Evolutionary conservation across 2,888 invertebrate genomes (phyloP), one percentile per base, ranked within the genome.

Genomic region (Eupithecia inturbata): DNA sequence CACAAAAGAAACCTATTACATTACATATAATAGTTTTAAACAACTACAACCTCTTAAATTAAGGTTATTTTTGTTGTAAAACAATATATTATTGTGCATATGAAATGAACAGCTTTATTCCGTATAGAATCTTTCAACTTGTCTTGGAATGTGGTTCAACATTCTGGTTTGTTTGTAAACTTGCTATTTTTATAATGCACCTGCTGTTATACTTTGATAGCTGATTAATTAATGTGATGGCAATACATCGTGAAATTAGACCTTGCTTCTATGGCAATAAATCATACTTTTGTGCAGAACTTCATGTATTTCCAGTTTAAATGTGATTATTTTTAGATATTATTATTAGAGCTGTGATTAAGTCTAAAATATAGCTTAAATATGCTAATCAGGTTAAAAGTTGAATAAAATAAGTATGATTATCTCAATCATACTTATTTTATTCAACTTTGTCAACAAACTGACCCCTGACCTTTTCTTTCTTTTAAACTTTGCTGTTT

Each of bases 121-220:
- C 16, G 16, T 39, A 66, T 1, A 66, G 33, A 66, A 66, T 39
- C 36, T 39, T 3, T 36, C 36, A 66, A 66, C 36, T 67, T 60
- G 69, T n/a, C 33, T 62, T 72, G 72, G 76, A 77, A 76, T 78
- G 77, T 74, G 31, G 64, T 71, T 73, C 57, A 72, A 68, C 39
- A 66, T 69, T 70, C 77, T 75, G 72, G 76, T 75, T 76, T 77
- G 76, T 78, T 72, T 75, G 72, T 70, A 36, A 75, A 71, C 28
- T 49, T 60, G 64, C 76, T 78, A 78, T 80, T 74, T 80, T 71
- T 80, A 78, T 26, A 68, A 72, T 73, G 74, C 78, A 78, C 78
- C 79, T 79, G 80, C 73, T 75, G 62, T 71, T 71, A 68, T 68
- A 63, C 71, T 68, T 70, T 70, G 64, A 70, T 70, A 60, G 66